phyloP scores from a whole-genome alignment of 2,888 invertebrate species.

The Acleris holmiana region DNA sequence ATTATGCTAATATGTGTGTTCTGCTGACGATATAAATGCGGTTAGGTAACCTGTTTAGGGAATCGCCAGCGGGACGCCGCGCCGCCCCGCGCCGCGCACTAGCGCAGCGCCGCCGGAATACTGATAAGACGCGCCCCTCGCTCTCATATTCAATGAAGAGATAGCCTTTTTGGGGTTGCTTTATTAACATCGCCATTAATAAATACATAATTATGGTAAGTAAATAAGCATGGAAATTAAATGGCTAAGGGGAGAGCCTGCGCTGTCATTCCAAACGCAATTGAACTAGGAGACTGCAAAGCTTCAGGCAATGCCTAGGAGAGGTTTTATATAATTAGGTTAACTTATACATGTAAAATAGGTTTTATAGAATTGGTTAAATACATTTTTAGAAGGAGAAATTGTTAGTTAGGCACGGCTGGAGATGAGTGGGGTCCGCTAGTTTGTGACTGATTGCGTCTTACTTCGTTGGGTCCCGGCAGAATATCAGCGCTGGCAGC shows the following conservation, averaged over 20 bases:
- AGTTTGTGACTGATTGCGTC: too few species aligned
- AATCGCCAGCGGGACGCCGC: constrained; percentile 71
- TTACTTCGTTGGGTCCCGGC: too few species aligned
- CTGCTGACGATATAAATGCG: constrained; percentile 72
- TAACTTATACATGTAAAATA: too few species aligned
- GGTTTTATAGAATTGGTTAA: too few species aligned
- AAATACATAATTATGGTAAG: constrained; percentile 38
- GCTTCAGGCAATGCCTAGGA: too few species aligned
- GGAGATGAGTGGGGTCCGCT: too few species aligned
- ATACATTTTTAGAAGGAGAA: too few species aligned
- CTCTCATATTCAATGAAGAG: constrained; percentile 69
- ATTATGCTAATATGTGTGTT: constrained; percentile 78
- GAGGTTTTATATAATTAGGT: too few species aligned
- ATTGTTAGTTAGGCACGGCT: too few species aligned
- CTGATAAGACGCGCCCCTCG: constrained; percentile 57
- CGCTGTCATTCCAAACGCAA: not conserved
- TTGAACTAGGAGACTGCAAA: constrained; percentile 1
- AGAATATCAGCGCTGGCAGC: too few species aligned
- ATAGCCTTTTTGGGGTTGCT: constrained; percentile 58
- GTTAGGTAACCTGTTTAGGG: constrained; percentile 79
- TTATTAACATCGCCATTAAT: constrained; percentile 59
- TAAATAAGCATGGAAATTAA: constrained; percentile 26
- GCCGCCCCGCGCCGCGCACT: constrained; percentile 74
- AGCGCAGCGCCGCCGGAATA: constrained; percentile 75
- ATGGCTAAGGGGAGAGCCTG: constrained; percentile 14